Conservation (phyloP, 1,140 invertebrate genomes). For the Brachionus plicatilis region DNA sequence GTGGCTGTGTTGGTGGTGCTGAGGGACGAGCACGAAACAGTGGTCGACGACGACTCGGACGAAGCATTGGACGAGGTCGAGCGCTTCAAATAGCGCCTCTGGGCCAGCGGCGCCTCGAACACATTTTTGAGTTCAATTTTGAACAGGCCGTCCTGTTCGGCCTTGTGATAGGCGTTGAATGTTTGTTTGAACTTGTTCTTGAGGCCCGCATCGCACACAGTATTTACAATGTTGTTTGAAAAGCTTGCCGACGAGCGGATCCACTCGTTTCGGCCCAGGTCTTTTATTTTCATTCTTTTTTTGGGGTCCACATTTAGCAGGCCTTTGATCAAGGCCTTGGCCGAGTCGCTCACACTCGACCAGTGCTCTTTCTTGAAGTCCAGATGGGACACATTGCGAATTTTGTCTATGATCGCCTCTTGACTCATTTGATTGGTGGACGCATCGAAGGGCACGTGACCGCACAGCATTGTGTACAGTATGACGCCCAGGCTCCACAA, state of each 20-base stretch:
- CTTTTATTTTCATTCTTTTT: constrained; percentile 65
- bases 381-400: constrained; percentile 51
- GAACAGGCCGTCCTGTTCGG: constrained; percentile 65
- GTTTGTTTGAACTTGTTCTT: constrained; percentile 59
- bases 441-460: constrained; percentile 71
- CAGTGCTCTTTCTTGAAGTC: constrained; percentile 67
- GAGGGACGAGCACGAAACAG: neutral
- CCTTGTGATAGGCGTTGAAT: constrained; percentile 66
- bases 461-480: constrained; percentile 78
- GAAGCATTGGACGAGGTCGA: constrained; percentile 10
- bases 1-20: neutral
- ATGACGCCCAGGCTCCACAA: constrained; percentile 86
- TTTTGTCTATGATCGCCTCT: constrained; percentile 69
- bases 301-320: constrained; percentile 73
- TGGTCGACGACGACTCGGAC: neutral
- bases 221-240: constrained; percentile 59
- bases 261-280: constrained; percentile 66
- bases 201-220: constrained; percentile 42
- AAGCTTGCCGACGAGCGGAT: constrained; percentile 56
- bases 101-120: constrained; percentile 66
- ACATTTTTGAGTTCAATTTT: constrained; percentile 59
- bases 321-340: constrained; percentile 69
- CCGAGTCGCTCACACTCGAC: constrained; percentile 66
- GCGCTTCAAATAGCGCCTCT: constrained; percentile 63
- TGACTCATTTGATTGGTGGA: constrained; percentile 52